Conservation (phyloP, 2,888 invertebrate species). For the Cephus pulcher region DNA sequence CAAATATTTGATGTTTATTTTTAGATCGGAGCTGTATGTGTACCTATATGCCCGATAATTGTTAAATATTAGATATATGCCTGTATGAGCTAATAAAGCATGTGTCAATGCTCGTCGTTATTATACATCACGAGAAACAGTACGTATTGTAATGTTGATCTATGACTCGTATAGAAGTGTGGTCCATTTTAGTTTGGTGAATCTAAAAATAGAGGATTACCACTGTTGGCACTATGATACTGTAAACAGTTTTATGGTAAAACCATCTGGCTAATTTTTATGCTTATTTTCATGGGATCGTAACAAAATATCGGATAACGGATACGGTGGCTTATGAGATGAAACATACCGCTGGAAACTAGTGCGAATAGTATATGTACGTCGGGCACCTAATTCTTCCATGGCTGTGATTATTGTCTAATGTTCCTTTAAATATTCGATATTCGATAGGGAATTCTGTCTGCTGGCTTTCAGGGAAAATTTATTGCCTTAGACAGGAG, state of each 20-base stretch:
- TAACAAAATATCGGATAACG: slow-evolving; percentile 10
- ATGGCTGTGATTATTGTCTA: not conserved
- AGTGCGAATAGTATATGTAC: not conserved
- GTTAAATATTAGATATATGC: not conserved
- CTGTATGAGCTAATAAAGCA: not conserved
- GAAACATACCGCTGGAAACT: not conserved
- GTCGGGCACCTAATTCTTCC: not conserved
- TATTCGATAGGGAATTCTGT: not conserved
- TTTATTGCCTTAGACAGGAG: not conserved
- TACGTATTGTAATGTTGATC: not conserved
- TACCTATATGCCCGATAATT: not conserved
- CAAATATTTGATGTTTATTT: not conserved
- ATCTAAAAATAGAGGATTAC: slow-evolving; percentile 1
- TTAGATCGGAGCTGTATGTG: not conserved
- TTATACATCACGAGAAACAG: not conserved
- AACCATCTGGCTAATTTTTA: slow-evolving; percentile 6
- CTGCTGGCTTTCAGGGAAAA: not conserved
- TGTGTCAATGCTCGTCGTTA: not conserved
- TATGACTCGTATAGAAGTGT: not conserved
- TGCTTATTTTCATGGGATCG: slow-evolving; percentile 10
- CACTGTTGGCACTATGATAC: not conserved
- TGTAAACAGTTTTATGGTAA: not conserved
- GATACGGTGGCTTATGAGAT: slow-evolving; percentile 11
- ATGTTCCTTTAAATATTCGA: not conserved
- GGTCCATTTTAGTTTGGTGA: not conserved